Percentiles rank a stretch among this genome's conserved stretches.
Evolutionary conservation across 2,113 vertebrate genomes (phyloP).

Genomic region (Rhinogobius similis): DNA sequence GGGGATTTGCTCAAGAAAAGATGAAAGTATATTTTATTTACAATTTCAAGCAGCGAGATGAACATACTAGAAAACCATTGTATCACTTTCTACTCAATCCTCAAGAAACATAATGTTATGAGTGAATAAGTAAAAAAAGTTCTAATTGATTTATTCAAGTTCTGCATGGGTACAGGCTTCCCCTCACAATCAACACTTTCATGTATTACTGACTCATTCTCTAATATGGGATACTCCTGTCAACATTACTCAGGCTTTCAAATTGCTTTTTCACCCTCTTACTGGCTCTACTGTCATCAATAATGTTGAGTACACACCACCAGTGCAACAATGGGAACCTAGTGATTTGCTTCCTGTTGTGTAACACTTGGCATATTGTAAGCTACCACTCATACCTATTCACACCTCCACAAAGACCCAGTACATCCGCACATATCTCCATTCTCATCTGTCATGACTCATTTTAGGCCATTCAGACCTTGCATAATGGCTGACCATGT

Average conservation of each 20-base stretch:
- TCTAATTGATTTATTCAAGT: not conserved
- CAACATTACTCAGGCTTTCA: not conserved
- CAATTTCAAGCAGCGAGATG: too few relatives aligned
- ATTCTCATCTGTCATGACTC: not conserved
- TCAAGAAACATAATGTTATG: not conserved
- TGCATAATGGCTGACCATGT: not conserved
- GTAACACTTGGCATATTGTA: not conserved
- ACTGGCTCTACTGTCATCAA: not conserved
- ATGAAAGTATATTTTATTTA: too few relatives aligned
- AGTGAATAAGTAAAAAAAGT: not conserved
- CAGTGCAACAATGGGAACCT: not conserved
- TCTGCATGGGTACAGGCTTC: too few relatives aligned
- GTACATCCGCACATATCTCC: not conserved
- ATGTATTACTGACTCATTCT: not conserved
- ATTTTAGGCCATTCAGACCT: not conserved
- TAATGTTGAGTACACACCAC: not conserved
- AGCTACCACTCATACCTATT: not conserved
- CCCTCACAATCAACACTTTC: not conserved
- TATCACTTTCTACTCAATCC: too few relatives aligned
- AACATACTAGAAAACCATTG: too few relatives aligned
- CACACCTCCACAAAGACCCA: constrained; percentile 1
- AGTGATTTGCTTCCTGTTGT: not conserved
- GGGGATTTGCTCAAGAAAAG: too few relatives aligned
- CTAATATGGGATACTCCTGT: not conserved
- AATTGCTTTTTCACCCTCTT: not conserved